Conservation (phyloP, 2,888 invertebrate species). For the Conomelus anceps region DNA sequence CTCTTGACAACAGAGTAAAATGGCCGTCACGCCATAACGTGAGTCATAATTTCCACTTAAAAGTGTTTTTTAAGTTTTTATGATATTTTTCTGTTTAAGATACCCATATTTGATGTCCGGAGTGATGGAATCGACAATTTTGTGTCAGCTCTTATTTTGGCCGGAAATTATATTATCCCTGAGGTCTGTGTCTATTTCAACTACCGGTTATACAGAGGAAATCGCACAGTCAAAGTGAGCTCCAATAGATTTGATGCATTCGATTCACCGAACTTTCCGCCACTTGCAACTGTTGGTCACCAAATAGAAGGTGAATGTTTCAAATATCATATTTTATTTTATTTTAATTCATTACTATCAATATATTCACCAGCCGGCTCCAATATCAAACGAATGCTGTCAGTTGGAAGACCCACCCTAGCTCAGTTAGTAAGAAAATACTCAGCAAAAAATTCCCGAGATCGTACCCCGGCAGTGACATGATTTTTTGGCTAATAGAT, state of each 20-base stretch:
- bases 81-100: slow-evolving; percentile 50
- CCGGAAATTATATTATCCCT: slow-evolving; percentile 75
- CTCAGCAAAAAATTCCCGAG: too few relatives aligned
- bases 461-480: too few relatives aligned
- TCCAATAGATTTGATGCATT: slow-evolving; percentile 71
- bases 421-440: too few relatives aligned
- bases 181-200: slow-evolving; percentile 92
- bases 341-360: neutral
- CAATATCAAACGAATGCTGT: too few relatives aligned
- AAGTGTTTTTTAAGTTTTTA: too few relatives aligned
- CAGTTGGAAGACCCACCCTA: too few relatives aligned
- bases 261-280: slow-evolving; percentile 76
- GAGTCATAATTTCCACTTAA: too few relatives aligned
- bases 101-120: slow-evolving; percentile 88
- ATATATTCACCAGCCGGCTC: too few relatives aligned
- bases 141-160: slow-evolving; percentile 79
- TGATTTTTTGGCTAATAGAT: too few relatives aligned
- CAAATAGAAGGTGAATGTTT: slow-evolving; percentile 56
- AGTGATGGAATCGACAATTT: slow-evolving; percentile 94
- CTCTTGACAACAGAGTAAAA: too few relatives aligned
- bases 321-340: slow-evolving; percentile 1
- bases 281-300: slow-evolving; percentile 76
- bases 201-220: slow-evolving; percentile 81
- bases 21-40: too few relatives aligned
- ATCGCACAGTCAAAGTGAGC: slow-evolving; percentile 72